Conservation (phyloP, 2,888 invertebrate genomes). For the Ptycholaimellus sp. region DNA sequence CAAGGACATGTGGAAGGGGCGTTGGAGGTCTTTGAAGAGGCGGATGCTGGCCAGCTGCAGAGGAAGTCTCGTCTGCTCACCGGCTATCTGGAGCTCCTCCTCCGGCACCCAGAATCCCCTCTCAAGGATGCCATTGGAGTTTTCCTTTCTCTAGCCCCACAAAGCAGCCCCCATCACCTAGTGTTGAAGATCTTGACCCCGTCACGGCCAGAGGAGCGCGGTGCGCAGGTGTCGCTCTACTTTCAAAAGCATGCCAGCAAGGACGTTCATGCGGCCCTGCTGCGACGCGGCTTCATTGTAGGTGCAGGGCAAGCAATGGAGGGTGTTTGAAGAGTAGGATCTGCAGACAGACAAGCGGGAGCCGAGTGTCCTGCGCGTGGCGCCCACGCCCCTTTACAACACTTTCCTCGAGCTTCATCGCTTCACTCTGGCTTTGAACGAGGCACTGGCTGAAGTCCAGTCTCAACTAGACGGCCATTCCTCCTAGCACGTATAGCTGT, state of each 20-base stretch:
- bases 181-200: conserved; percentile 37
- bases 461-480: no score
- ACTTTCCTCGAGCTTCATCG: conserved; percentile 31
- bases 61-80: conserved; percentile 33
- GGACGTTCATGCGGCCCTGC: no score
- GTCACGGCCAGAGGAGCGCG: conserved; percentile 30
- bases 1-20: neutral
- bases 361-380: conserved; percentile 33
- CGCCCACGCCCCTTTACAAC: conserved; percentile 35
- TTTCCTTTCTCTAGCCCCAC: conserved; percentile 3
- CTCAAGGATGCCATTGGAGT: neutral
- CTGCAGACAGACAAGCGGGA: conserved; percentile 35
- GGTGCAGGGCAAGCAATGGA: no score
- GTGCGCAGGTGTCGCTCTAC: conserved; percentile 34
- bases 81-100: conserved; percentile 32
- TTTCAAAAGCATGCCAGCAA: conserved; percentile 28
- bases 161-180: no score
- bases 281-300: no score
- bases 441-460: no score
- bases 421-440: conserved; percentile 15
- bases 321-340: no score
- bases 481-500: no score
- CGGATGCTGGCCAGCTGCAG: conserved; percentile 28
- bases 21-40: conserved; percentile 31
- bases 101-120: no score